Conservation (phyloP, 2,888 invertebrate species). For the Brachypterus glaber region DNA sequence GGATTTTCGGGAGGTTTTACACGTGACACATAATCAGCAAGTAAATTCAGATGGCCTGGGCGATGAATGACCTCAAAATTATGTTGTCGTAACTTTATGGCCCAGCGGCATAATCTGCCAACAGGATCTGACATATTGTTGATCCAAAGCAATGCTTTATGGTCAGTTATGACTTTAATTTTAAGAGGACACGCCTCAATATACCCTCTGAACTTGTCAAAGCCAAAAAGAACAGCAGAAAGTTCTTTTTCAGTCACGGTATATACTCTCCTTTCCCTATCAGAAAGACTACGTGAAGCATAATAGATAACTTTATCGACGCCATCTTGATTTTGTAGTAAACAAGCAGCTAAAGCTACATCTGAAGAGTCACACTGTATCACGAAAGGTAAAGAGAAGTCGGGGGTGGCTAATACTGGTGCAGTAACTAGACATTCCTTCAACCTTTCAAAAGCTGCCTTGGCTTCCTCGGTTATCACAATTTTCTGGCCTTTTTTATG, state of each 20-base stretch:
- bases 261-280: slow-evolving; percentile 13
- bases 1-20: neutral
- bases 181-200: neutral
- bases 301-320: slow-evolving; percentile 14
- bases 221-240: slow-evolving; percentile 18
- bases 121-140: slow-evolving; percentile 15
- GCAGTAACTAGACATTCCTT: slow-evolving; percentile 11
- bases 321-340: slow-evolving; percentile 16
- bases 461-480: slow-evolving; percentile 7
- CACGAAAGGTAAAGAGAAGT: slow-evolving; percentile 19
- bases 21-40: slow-evolving; percentile 7
- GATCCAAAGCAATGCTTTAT: slow-evolving; percentile 12
- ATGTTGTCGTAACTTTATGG: slow-evolving; percentile 12
- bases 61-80: slow-evolving; percentile 9
- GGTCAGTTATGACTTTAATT: slow-evolving; percentile 24
- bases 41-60: slow-evolving; percentile 7
- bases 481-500: slow-evolving; percentile 11
- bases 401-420: slow-evolving; percentile 19
- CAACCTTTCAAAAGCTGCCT: slow-evolving; percentile 12
- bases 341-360: slow-evolving; percentile 24
- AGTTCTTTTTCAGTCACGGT: slow-evolving; percentile 24
- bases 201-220: neutral
- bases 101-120: slow-evolving; percentile 11
- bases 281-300: slow-evolving; percentile 14
- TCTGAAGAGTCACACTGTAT: slow-evolving; percentile 25